Conservation (phyloP, 2,888 invertebrate species). For the Malacosoma neustria region DNA sequence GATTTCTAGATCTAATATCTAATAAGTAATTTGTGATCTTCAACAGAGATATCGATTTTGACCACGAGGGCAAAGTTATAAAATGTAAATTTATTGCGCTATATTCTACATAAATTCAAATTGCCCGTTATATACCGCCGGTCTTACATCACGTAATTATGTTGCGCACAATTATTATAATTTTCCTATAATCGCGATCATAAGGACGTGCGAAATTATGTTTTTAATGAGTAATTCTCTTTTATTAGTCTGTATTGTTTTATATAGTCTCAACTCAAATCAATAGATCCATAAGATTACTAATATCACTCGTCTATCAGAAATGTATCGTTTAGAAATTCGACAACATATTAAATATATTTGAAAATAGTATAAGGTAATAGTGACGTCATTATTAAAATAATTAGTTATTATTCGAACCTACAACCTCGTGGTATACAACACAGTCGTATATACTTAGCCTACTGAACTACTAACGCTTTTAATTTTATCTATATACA, state of each 20-base stretch:
- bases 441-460: no score
- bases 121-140: conserved; percentile 57
- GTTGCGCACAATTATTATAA: conserved; percentile 69
- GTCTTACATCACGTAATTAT: conserved; percentile 67
- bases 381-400: conserved; percentile 34
- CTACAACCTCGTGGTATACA: no score
- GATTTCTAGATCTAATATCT: conserved; percentile 44
- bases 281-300: no score
- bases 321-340: no score
- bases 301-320: no score
- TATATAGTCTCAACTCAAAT: neutral
- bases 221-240: conserved; percentile 50
- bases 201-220: conserved; percentile 71
- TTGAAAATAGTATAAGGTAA: conserved; percentile 2
- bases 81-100: conserved; percentile 71
- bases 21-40: conserved; percentile 50
- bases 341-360: neutral
- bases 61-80: conserved; percentile 54
- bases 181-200: conserved; percentile 67
- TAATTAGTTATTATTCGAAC: no score
- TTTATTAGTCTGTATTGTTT: conserved; percentile 34
- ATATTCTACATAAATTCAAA: conserved; percentile 72
- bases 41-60: conserved; percentile 60
- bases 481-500: no score
- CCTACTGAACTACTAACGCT: no score